Percentiles rank a stretch among this genome's conserved stretches.
Conservation (phyloP, 2,888 invertebrate species). For the Lathronympha strigana region DNA sequence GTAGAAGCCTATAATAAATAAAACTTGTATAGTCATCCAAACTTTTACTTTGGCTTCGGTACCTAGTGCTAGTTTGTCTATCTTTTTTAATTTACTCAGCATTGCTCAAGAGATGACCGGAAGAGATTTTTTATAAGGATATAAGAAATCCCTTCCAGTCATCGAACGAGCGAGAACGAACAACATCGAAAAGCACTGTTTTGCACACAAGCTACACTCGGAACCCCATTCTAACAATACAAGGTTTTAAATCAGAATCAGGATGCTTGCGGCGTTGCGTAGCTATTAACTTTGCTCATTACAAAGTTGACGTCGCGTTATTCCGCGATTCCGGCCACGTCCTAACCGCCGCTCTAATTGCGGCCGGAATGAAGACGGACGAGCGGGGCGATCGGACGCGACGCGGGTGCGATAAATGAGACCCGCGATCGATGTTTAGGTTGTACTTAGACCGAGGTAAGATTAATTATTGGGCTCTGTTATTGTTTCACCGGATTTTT, state of each 20-base stretch:
- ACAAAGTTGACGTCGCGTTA: slow-evolving; percentile 81
- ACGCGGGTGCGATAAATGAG: slow-evolving; percentile 70
- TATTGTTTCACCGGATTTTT: slow-evolving; percentile 13
- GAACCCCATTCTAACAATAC: slow-evolving; percentile 5
- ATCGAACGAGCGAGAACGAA: no score
- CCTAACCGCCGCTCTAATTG: slow-evolving; percentile 88
- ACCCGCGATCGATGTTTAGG: slow-evolving; percentile 67
- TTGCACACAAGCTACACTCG: not conserved
- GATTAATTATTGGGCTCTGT: slow-evolving; percentile 21
- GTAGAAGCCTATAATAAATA: no score
- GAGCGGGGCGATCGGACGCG: slow-evolving; percentile 86
- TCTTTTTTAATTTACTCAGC: no score
- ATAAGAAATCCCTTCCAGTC: no score
- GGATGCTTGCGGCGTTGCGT: slow-evolving; percentile 73
- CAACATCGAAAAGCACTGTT: no score
- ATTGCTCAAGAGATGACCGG: no score
- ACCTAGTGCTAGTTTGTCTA: no score
- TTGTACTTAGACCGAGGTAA: slow-evolving; percentile 46
- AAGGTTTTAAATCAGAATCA: slow-evolving; percentile 75
- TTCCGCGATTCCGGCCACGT: slow-evolving; percentile 56
- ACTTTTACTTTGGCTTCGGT: no score
- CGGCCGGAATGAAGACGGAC: slow-evolving; percentile 89
- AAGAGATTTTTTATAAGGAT: no score
- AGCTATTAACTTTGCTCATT: slow-evolving; percentile 84
- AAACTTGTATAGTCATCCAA: not conserved